Conservation (phyloP, 1,140 invertebrate species). For the Penaeus japonicus region DNA sequence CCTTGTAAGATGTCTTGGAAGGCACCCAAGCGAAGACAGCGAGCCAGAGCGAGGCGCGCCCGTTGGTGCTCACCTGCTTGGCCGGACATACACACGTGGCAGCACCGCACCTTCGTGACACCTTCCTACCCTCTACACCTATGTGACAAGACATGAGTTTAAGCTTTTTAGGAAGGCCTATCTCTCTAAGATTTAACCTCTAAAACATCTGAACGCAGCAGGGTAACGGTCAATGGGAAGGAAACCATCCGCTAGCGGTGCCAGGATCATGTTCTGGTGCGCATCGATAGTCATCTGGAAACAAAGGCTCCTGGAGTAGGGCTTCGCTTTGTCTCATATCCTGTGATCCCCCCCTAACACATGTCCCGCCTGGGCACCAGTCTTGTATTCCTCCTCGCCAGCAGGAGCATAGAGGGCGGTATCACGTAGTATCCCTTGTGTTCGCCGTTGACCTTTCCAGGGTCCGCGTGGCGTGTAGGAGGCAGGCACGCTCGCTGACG, state of each 20-base stretch:
- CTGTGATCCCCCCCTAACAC: conserved; percentile 44
- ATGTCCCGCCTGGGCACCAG: neutral
- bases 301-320: conserved; percentile 54
- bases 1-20: conserved; percentile 35
- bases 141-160: neutral
- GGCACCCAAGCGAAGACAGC: conserved; percentile 28
- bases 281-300: conserved; percentile 53
- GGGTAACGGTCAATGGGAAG: neutral
- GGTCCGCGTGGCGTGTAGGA: neutral
- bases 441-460: neutral
- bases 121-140: conserved; percentile 41
- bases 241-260: neutral
- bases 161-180: neutral
- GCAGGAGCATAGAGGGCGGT: neutral
- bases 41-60: conserved; percentile 22
- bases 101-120: conserved; percentile 51
- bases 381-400: neutral
- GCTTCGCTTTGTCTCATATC: conserved; percentile 57
- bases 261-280: conserved; percentile 49
- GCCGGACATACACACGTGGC: conserved; percentile 54
- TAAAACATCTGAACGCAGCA: neutral
- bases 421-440: neutral
- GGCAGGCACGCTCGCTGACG: neutral
- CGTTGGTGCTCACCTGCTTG: conserved; percentile 50
- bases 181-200: neutral